phyloP scores from a whole-genome alignment of 2,113 vertebrate genomes.

The Jaculus jaculus region DNA sequence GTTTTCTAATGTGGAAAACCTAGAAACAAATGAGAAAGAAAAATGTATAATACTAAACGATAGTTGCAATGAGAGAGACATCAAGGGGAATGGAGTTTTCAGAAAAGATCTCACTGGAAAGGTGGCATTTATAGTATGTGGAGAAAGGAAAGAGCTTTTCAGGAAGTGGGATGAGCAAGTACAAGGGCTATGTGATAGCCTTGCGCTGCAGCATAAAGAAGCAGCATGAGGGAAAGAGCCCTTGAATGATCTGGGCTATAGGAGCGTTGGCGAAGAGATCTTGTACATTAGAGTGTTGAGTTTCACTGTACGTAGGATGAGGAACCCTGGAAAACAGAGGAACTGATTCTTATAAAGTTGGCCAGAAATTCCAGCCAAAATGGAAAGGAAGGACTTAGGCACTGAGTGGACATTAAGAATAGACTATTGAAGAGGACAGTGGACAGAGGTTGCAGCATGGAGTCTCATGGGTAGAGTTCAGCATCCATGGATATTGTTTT shows the following conservation, averaged over 20 bases:
- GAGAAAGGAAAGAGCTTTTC: not conserved
- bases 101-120: not conserved
- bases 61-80: not conserved
- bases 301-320: not conserved
- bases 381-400: not conserved
- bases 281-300: not conserved
- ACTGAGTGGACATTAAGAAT: not conserved
- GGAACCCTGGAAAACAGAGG: not conserved
- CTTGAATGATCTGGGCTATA: not conserved
- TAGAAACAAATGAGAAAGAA: not conserved
- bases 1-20: not conserved
- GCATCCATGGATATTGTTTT: not conserved
- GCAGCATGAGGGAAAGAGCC: not conserved
- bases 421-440: not conserved
- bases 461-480: not conserved
- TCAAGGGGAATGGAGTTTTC: not conserved
- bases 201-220: accelerated
- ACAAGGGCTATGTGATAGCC: not conserved
- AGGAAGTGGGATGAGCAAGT: not conserved
- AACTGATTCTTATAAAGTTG: not conserved
- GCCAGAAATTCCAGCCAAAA: not conserved
- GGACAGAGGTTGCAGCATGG: not conserved
- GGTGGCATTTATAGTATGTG: not conserved
- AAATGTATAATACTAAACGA: not conserved
- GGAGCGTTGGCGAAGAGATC: not conserved